Evolutionary conservation across 1,140 invertebrate species (phyloP).

Genomic region (Diorhabda carinulata): DNA sequence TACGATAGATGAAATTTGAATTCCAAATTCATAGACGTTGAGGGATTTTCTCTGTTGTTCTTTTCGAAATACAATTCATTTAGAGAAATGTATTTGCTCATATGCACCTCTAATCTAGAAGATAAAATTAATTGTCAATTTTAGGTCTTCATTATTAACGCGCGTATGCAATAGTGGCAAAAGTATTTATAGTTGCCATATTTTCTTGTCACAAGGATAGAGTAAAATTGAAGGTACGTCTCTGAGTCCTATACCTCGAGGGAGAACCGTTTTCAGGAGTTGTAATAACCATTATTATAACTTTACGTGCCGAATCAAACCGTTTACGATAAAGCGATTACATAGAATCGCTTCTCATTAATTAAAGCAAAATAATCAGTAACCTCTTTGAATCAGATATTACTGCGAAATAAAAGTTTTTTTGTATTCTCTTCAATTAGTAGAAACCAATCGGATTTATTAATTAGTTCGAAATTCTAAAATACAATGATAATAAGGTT

Average conservation of each 20-base stretch:
- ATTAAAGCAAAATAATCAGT: constrained; percentile 1
- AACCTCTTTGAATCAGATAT: constrained; percentile 7
- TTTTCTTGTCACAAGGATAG: too few relatives aligned
- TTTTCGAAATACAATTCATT: too few relatives aligned
- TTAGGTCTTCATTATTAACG: too few relatives aligned
- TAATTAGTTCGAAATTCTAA: neutral
- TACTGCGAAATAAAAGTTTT: neutral
- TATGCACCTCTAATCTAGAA: too few relatives aligned
- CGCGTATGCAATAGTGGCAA: too few relatives aligned
- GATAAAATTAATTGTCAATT: too few relatives aligned
- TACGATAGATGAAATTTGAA: too few relatives aligned
- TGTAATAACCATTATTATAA: neutral
- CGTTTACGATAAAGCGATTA: neutral
- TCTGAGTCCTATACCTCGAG: neutral
- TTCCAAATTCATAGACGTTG: too few relatives aligned
- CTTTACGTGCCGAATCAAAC: neutral
- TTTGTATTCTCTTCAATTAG: neutral
- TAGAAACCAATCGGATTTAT: neutral
- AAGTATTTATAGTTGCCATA: too few relatives aligned
- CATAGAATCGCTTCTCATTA: neutral
- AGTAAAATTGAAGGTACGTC: neutral
- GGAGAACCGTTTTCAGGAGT: neutral
- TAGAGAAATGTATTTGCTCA: too few relatives aligned
- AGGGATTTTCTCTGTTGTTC: too few relatives aligned
- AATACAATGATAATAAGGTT: neutral